Base-by-base conservation (phyloP, 2,113 vertebrate species). In the Corythornis madagascariensis region DNA sequence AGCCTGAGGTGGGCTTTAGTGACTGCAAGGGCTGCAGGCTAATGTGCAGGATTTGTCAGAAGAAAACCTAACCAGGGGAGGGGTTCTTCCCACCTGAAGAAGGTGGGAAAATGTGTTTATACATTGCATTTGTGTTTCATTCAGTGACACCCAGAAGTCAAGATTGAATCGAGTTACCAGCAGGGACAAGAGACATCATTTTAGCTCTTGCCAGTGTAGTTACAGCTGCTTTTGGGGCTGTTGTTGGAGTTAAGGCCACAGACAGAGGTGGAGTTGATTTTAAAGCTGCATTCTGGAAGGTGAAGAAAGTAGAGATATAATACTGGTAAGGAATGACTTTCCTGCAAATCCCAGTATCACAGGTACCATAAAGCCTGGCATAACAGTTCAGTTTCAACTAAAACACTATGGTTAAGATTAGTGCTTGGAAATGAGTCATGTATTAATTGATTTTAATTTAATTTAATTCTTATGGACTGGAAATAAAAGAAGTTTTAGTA, bases 291-390 rank as follows among this genome's bases (percentile, higher is more conserved):
- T 15, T 66, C 47, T 10, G 7, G 56, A n/a, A 78, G 21, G 25
- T 67, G 65, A 33, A 38, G 67, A 31, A 55, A 4, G 7, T 20
- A 50, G 61, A 29, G 43, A 11, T 33, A 10, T 21, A 47, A 4
- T 2, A n/a, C 21, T 57, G 60, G 20, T 56, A 35, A 35, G 10
- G 70, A 24, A 18, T 38, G 17, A 29, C 16, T 61, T 18, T 35
- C 13, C 19, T n/a, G 22, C 45, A 47, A 24, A 19, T 17, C 33
- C 6, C 3, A 1, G 1, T 26, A 29, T 55, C 42, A n/a, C 1
- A 22, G 59, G 8, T 25, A 18, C 15, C 33, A 20, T 53, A 71
- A 31, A 60, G 13, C 4, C 16, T 43, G 35, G 16, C 4, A 6
- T 67, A 59, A 15, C 28, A 25, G 19, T 65, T 88, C 59, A 3